Evolutionary conservation across 2,113 vertebrate species (phyloP).

Genomic region (Crotalus horridus): DNA sequence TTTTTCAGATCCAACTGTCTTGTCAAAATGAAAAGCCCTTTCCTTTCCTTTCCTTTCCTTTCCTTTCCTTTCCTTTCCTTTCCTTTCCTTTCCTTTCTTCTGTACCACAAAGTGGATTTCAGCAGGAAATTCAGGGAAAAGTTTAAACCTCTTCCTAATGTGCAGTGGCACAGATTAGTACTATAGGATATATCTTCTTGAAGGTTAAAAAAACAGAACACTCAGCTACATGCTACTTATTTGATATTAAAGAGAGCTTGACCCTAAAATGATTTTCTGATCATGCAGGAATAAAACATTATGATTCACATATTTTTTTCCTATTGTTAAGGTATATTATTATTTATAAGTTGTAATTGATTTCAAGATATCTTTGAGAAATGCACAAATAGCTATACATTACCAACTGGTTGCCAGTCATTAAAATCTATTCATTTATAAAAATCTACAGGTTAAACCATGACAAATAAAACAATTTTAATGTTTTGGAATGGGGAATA

Average conservation of each 20-base stretch:
- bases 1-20: neutral
- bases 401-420: neutral
- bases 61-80: too few relatives aligned
- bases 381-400: neutral
- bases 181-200: neutral
- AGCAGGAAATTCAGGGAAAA: neutral
- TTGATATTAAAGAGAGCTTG: neutral
- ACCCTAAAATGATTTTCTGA: neutral
- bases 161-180: neutral
- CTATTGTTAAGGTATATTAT: neutral
- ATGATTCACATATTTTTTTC: neutral
- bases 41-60: too few relatives aligned
- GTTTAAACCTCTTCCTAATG: neutral
- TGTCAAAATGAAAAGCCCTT: neutral
- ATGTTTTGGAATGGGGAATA: neutral
- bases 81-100: neutral
- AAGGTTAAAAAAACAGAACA: neutral
- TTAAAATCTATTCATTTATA: neutral
- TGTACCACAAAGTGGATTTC: neutral
- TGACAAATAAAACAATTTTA: neutral
- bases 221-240: neutral
- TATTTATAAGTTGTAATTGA: neutral
- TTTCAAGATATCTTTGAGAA: neutral
- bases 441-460: neutral
- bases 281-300: neutral